Evolutionary conservation across 64 coral and sea anemone species (phyloP).

Genomic region (Acropora tenuis): DNA sequence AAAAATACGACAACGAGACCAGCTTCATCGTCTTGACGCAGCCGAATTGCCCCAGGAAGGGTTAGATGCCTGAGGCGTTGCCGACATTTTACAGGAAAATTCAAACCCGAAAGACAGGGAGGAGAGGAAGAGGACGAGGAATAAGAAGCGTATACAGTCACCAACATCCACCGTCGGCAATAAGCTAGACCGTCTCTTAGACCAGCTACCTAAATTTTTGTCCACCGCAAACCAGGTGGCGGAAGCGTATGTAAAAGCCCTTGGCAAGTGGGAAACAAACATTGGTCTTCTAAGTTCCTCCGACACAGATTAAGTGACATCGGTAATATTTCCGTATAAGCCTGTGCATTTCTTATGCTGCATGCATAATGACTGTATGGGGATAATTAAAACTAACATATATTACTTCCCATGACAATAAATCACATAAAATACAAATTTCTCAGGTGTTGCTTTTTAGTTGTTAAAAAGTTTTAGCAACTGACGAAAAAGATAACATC

Average conservation of each 20-base stretch:
- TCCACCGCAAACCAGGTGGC: background rate
- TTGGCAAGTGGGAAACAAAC: background rate
- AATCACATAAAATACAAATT: constrained; percentile 11
- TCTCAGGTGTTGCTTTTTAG: constrained; percentile 13
- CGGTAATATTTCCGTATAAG: background rate
- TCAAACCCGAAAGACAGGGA: background rate
- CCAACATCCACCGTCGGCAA: no score
- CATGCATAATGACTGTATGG: no score
- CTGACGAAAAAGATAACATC: background rate
- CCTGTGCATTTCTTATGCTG: background rate
- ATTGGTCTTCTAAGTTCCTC: background rate
- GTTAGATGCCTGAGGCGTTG: background rate
- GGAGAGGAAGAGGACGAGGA: constrained; percentile 21
- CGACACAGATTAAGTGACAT: constrained; percentile 12
- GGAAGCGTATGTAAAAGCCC: background rate
- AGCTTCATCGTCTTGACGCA: constrained; percentile 6
- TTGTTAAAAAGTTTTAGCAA: constrained; percentile 1
- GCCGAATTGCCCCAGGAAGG: constrained; percentile 9
- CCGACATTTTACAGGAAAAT: background rate
- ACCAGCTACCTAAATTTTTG: background rate
- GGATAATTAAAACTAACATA: background rate
- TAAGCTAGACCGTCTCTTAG: background rate
- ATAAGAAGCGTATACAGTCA: no score
- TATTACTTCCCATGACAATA: constrained; percentile 13
- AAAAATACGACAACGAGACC: constrained; percentile 1